Percentiles rank a stretch among this genome's conserved stretches.
Evolutionary conservation across 2,888 invertebrate species (phyloP).

Genomic region (Baccha elongata): DNA sequence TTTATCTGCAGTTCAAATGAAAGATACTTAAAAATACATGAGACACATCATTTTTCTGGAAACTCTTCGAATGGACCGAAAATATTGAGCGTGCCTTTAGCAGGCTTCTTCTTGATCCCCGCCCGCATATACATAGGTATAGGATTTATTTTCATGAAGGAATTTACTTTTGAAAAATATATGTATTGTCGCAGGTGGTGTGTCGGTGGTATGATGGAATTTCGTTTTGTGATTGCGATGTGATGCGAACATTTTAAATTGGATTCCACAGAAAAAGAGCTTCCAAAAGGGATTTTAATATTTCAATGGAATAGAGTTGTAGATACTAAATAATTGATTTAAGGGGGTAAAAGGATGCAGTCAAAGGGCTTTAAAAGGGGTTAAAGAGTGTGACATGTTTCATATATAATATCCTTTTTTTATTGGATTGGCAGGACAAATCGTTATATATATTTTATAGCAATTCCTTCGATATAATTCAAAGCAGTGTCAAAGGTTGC

Average conservation of each 20-base stretch:
- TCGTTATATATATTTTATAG: conserved; percentile 3
- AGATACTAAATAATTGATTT: conserved; percentile 34
- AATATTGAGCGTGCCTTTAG: not conserved
- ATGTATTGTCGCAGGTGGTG: conserved; percentile 40
- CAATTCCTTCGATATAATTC: not conserved
- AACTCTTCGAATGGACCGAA: not conserved
- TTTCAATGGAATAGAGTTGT: conserved; percentile 34
- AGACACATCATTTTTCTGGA: conserved; percentile 13
- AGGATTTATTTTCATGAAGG: not conserved
- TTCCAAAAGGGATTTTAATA: conserved; percentile 46
- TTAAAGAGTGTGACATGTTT: conserved; percentile 13
- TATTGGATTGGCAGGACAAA: conserved; percentile 20
- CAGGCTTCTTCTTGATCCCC: not conserved
- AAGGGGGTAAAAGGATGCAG: conserved; percentile 2
- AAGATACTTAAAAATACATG: conserved; percentile 41
- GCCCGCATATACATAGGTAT: not conserved
- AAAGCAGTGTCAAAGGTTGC: not conserved
- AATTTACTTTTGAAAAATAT: not conserved
- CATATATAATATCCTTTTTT: not conserved
- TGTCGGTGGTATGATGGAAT: not conserved
- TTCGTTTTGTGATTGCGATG: conserved; percentile 9
- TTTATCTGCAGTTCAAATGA: not conserved
- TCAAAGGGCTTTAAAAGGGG: conserved; percentile 9
- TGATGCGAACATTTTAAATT: conserved; percentile 50
- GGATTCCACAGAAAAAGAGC: conserved; percentile 31